Percentiles rank a stretch among this genome's conserved stretches.
These are phyloP conservation scores for Pantherophis guttatus DNA, from an alignment of 2,113 vertebrate genomes.

Conservation along the genomic window DNA sequence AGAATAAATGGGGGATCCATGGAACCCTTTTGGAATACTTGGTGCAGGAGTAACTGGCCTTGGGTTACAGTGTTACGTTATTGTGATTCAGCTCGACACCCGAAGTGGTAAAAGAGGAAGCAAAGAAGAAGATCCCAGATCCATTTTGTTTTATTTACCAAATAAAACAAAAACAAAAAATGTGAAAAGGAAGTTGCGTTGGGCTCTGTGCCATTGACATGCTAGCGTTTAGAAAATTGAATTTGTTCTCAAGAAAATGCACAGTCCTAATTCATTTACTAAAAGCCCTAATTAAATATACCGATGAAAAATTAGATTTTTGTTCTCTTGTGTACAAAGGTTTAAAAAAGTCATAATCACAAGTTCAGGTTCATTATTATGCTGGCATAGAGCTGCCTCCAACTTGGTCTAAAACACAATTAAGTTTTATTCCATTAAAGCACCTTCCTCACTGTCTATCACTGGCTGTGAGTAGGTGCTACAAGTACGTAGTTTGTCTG, in stretches of 20 bases:
- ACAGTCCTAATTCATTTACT: conserved; percentile 76
- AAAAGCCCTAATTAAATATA: conserved; percentile 81
- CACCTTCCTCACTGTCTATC: conserved; percentile 16
- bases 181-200: conserved; percentile 64
- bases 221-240: conserved; percentile 66
- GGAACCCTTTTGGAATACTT: not conserved
- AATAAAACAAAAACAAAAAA: conserved; percentile 62
- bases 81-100: conserved; percentile 17
- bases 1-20: not conserved
- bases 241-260: conserved; percentile 64
- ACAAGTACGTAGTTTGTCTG: not conserved
- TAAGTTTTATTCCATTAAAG: not conserved
- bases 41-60: not conserved
- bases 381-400: conserved; percentile 9
- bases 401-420: not conserved
- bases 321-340: conserved; percentile 60
- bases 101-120: not conserved
- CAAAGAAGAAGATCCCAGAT: not conserved
- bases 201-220: conserved; percentile 74
- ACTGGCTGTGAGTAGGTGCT: not conserved
- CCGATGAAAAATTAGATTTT: conserved; percentile 60
- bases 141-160: no score
- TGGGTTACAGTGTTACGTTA: not conserved
- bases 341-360: conserved; percentile 60
- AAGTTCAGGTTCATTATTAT: conserved; percentile 39